Percentiles rank a stretch among this genome's conserved stretches.
Evolutionary conservation across 2,797 vertebrate species (phyloP).

Genomic region (Microctenopoma steveboyesi): DNA sequence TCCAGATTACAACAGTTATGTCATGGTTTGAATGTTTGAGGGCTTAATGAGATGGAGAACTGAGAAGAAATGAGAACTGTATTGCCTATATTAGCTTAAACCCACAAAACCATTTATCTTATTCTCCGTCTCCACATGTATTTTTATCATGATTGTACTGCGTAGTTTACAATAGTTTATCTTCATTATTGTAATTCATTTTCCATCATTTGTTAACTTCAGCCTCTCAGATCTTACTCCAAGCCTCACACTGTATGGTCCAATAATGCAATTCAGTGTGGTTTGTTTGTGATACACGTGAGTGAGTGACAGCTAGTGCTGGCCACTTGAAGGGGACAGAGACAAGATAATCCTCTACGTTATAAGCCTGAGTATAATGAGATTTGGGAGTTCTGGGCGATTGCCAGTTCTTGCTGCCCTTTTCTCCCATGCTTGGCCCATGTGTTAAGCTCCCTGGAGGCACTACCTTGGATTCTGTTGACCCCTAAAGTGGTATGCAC

Average conservation of each 20-base stretch:
- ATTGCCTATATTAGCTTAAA: not conserved
- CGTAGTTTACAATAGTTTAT: not conserved
- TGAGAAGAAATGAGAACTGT: conserved; percentile 12
- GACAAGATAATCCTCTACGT: conserved; percentile 68
- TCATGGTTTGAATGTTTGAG: conserved; percentile 21
- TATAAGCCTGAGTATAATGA: conserved; percentile 73
- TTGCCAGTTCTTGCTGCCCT: conserved; percentile 66
- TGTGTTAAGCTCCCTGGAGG: conserved; percentile 58
- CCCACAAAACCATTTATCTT: not conserved
- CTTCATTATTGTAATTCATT: conserved; percentile 19
- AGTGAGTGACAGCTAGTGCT: conserved; percentile 59
- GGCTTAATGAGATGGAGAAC: conserved; percentile 20
- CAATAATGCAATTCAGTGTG: conserved; percentile 26
- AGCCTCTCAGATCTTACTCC: not conserved
- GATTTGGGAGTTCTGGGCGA: conserved; percentile 66
- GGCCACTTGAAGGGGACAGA: conserved; percentile 57
- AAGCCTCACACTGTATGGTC: not conserved
- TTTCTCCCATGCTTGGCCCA: conserved; percentile 56
- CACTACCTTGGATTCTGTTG: conserved; percentile 58
- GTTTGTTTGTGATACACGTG: conserved; percentile 33
- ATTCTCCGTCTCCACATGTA: not conserved
- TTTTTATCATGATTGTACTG: not conserved
- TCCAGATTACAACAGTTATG: conserved; percentile 36
- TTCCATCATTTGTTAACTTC: not conserved
- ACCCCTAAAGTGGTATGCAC: conserved; percentile 57